Evolutionary conservation across 2,797 vertebrate species (phyloP).

Genomic region (Spinibarbus caldwelli): DNA sequence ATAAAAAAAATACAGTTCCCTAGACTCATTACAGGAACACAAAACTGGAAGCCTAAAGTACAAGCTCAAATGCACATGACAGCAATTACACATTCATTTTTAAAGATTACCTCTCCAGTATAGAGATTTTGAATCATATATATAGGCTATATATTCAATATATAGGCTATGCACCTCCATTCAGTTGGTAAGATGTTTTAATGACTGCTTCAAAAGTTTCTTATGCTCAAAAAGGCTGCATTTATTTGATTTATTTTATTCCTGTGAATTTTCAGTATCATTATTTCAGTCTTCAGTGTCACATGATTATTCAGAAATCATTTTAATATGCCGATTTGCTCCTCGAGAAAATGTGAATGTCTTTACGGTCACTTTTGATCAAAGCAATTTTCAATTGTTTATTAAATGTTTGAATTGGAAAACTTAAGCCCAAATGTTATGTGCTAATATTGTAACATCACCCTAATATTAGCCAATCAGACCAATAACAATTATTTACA

Average conservation of each 20-base stretch:
- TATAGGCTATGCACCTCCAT: background rate
- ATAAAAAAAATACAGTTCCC: background rate
- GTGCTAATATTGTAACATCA: background rate
- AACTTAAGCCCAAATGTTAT: background rate
- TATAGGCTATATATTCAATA: too few species aligned
- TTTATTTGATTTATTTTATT: background rate
- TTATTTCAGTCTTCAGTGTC: background rate
- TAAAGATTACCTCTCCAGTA: background rate
- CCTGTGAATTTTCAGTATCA: background rate
- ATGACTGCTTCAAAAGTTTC: background rate
- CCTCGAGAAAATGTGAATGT: background rate
- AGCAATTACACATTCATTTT: background rate
- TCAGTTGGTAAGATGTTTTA: background rate
- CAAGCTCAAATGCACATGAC: background rate
- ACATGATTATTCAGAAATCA: background rate
- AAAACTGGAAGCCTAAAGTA: background rate
- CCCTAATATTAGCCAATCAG: background rate
- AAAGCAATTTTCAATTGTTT: background rate
- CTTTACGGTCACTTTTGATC: background rate
- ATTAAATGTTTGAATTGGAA: background rate
- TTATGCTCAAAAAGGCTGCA: background rate
- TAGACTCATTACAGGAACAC: conserved; percentile 2
- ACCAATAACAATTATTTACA: too few species aligned
- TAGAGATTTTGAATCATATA: background rate
- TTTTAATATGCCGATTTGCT: background rate